phyloP scores from a whole-genome alignment of 2,113 vertebrate genomes.

The Triplophysa dalaica region DNA sequence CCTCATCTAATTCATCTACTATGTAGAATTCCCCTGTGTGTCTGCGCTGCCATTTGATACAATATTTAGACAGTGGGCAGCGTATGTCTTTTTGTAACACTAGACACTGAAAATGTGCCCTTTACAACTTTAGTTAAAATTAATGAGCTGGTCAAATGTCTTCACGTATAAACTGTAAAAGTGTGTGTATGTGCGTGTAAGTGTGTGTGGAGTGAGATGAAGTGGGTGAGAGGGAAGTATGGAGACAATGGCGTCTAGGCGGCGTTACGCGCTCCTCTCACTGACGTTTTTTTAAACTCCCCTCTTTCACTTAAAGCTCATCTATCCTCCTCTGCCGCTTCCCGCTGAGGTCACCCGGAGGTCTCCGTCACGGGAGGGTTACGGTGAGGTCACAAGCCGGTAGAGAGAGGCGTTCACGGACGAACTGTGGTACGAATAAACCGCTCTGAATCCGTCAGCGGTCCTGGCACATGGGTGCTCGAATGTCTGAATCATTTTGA shows the following conservation, averaged over 20 bases:
- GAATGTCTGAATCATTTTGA: slow-evolving; percentile 23
- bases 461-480: neutral
- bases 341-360: slow-evolving; percentile 41
- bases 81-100: slow-evolving; percentile 33
- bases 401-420: neutral
- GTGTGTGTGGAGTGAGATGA: slow-evolving; percentile 50
- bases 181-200: slow-evolving; percentile 41
- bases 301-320: slow-evolving; percentile 47
- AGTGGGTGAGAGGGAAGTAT: slow-evolving; percentile 50
- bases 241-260: slow-evolving; percentile 48
- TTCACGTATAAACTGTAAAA: slow-evolving; percentile 33
- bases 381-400: slow-evolving; percentile 48
- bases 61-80: slow-evolving; percentile 39
- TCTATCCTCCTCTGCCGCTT: slow-evolving; percentile 43
- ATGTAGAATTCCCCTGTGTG: slow-evolving; percentile 2
- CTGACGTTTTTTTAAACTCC: slow-evolving; percentile 28
- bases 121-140: slow-evolving; percentile 37
- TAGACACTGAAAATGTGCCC: slow-evolving; percentile 36
- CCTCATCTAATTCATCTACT: neutral
- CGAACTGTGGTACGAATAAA: neutral
- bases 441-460: neutral
- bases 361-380: slow-evolving; percentile 36
- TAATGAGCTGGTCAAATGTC: slow-evolving; percentile 38
- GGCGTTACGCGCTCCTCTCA: slow-evolving; percentile 24
- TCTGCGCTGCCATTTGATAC: slow-evolving; percentile 26